Evolutionary conservation across 2,797 vertebrate genomes (phyloP).

Genomic region (Syndactyla subalaris): DNA sequence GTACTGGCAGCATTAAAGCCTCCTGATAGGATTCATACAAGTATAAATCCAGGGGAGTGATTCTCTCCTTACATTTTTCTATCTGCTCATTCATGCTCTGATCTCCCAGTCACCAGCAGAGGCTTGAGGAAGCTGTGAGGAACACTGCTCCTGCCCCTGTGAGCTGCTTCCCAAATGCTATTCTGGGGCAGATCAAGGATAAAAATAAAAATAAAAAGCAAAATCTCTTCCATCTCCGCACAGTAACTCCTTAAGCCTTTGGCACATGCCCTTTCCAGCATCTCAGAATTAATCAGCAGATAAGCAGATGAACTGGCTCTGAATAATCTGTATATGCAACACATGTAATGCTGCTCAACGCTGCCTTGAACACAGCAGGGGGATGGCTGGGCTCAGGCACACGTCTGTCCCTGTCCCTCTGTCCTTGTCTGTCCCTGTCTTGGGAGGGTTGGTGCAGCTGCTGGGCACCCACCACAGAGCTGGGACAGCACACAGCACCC

Average conservation of each 20-base stretch:
- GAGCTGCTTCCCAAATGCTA: background rate
- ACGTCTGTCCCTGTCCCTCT: background rate
- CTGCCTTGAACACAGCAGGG: background rate
- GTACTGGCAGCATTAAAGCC: background rate
- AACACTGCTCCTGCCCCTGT: background rate
- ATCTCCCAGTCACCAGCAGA: background rate
- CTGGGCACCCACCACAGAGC: background rate
- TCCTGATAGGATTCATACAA: background rate
- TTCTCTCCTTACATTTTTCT: background rate
- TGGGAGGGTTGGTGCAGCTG: background rate
- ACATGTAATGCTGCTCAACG: background rate
- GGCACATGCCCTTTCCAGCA: background rate
- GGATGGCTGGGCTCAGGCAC: background rate
- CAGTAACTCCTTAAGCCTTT: background rate
- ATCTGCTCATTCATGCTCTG: background rate
- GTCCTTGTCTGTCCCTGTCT: background rate
- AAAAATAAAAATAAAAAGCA: background rate
- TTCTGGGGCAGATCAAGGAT: background rate
- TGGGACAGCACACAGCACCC: background rate
- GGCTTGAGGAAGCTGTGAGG: background rate
- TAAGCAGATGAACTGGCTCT: conserved; percentile 23
- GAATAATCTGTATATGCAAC: background rate
- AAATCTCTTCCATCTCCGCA: background rate
- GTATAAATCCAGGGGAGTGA: background rate
- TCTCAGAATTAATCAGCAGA: conserved; percentile 9